phyloP scores from a whole-genome alignment of 2,113 vertebrate genomes.

The Gavialis gangeticus region DNA sequence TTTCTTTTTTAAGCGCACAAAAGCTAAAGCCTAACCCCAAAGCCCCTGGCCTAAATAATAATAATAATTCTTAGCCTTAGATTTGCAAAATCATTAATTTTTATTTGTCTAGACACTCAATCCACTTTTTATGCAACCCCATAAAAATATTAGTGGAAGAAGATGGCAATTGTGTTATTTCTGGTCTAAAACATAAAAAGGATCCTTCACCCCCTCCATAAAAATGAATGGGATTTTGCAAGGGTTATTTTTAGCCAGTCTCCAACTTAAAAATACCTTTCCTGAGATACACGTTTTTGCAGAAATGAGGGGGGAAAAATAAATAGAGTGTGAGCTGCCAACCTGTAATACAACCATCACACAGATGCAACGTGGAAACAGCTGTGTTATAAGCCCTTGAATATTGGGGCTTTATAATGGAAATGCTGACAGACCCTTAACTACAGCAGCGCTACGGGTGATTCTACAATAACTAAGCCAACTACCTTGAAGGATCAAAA shows the following conservation, averaged over 20 bases:
- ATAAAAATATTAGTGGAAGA: too few relatives aligned
- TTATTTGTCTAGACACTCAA: not conserved
- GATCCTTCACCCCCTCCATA: not conserved
- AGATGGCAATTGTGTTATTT: too few relatives aligned
- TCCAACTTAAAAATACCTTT: not conserved
- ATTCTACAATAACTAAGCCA: slow-evolving; percentile 63
- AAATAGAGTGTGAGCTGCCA: slow-evolving; percentile 14
- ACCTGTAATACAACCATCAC: not conserved
- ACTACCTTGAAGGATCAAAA: slow-evolving; percentile 76
- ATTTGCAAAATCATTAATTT: not conserved
- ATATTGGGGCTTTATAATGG: slow-evolving; percentile 39
- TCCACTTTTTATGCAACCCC: not conserved
- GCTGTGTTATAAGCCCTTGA: slow-evolving; percentile 40
- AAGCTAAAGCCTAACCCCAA: not conserved
- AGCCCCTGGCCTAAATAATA: not conserved
- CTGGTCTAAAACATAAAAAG: not conserved
- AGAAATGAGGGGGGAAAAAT: not conserved
- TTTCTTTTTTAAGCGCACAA: not conserved
- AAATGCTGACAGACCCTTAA: slow-evolving; percentile 59
- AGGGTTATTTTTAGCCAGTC: not conserved
- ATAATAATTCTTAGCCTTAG: not conserved
- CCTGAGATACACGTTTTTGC: not conserved
- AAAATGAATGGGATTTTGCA: not conserved
- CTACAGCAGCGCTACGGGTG: slow-evolving; percentile 32
- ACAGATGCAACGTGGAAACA: not conserved